phyloP scores from a whole-genome alignment of 2,113 vertebrate species.

The Rhynchomys soricoides region DNA sequence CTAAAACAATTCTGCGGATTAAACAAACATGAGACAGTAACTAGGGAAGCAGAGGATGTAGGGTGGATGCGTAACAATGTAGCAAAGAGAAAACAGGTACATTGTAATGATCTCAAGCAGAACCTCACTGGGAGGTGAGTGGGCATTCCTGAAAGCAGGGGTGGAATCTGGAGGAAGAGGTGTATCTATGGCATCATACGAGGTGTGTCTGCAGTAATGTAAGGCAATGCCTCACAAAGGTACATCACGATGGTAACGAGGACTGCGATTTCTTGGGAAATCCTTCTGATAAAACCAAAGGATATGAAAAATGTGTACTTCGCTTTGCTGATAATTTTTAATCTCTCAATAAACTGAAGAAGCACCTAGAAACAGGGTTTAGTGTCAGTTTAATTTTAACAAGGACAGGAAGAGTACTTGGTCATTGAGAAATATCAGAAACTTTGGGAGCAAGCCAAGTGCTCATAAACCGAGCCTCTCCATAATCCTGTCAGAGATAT shows the following conservation, averaged over 20 bases:
- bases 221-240: not conserved
- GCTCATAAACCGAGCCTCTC: slow-evolving; percentile 54
- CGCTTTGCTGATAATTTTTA: slow-evolving; percentile 57
- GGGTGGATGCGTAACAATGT: not conserved
- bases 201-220: too few species aligned
- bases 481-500: slow-evolving; percentile 65
- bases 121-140: not conserved
- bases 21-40: not conserved
- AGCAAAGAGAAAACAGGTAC: not conserved
- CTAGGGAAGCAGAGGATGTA: not conserved
- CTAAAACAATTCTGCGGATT: not conserved
- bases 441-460: slow-evolving; percentile 66
- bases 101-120: not conserved
- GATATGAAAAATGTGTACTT: slow-evolving; percentile 10
- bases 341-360: slow-evolving; percentile 57
- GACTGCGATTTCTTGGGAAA: not conserved
- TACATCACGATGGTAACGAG: accelerated
- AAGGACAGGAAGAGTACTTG: slow-evolving; percentile 49
- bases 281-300: slow-evolving; percentile 45
- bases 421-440: slow-evolving; percentile 65
- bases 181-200: too few species aligned
- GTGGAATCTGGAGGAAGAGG: not conserved
- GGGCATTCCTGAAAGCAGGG: not conserved
- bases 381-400: slow-evolving; percentile 64
- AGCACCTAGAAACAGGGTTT: slow-evolving; percentile 20